Evolutionary conservation across 2,113 vertebrate genomes (phyloP).

Genomic region (Atherinomorus stipes): DNA sequence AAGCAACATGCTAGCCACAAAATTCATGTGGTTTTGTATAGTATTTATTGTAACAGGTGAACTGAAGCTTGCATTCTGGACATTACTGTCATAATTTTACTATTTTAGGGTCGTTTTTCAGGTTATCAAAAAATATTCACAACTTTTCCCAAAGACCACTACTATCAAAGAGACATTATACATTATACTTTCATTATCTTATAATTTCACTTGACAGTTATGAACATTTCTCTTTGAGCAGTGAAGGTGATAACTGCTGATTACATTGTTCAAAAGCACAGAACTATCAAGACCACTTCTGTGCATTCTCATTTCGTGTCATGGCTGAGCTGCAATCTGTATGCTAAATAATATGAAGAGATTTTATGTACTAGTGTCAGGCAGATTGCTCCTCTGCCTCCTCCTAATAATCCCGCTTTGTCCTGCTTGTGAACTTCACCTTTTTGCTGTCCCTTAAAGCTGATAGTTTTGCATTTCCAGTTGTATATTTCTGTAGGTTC

Average conservation of each 20-base stretch:
- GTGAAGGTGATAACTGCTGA: neutral
- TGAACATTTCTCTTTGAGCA: slow-evolving; percentile 11
- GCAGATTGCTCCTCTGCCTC: neutral
- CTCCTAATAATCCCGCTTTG: neutral
- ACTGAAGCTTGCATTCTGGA: neutral
- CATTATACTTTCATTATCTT: neutral
- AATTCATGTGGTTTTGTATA: neutral
- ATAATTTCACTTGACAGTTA: neutral
- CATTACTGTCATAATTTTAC: neutral
- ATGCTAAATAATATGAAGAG: neutral
- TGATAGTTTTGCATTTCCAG: neutral
- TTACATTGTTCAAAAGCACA: neutral
- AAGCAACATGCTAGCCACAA: neutral
- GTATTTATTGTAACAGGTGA: neutral
- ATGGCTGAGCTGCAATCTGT: neutral
- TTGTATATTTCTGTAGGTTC: neutral
- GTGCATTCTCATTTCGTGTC: neutral
- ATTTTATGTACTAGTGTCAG: neutral
- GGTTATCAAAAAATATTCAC: neutral
- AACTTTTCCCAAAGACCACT: neutral
- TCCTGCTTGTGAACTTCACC: neutral
- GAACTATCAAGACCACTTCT: neutral
- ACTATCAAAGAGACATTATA: neutral
- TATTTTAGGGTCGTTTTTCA: neutral
- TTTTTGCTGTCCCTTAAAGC: neutral